Percentiles rank a stretch among this genome's conserved stretches.
phyloP scores from a whole-genome alignment of 2,113 vertebrate genomes.

The Rhabdornis inornatus region DNA sequence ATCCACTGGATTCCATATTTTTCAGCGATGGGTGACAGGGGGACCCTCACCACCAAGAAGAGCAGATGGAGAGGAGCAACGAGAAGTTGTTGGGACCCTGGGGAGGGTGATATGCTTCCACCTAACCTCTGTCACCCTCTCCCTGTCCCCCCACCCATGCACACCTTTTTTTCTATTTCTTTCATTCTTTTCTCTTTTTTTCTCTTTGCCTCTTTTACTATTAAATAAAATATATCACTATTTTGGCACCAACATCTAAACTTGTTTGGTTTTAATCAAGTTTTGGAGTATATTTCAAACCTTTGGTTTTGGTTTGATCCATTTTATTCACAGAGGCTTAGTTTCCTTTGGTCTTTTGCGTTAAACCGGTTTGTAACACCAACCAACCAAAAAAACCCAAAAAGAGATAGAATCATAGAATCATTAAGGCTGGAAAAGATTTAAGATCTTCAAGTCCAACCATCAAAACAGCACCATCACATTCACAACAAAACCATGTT shows the following conservation, averaged over 20 bases:
- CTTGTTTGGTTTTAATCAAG: neutral
- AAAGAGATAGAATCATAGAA: neutral
- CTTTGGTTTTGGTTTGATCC: neutral
- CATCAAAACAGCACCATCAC: neutral
- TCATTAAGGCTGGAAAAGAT: neutral
- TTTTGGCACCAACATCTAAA: neutral
- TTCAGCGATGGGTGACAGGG: fast-evolving
- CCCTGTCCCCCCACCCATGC: no score
- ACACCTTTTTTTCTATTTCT: neutral
- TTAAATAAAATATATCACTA: neutral
- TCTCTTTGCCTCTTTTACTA: neutral
- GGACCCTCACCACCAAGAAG: neutral
- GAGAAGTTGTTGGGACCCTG: neutral
- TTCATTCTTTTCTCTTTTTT: neutral
- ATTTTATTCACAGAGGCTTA: neutral
- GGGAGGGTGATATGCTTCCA: neutral
- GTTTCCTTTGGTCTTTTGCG: neutral
- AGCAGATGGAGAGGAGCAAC: neutral
- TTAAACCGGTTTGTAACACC: neutral
- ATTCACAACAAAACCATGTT: neutral
- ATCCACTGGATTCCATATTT: neutral
- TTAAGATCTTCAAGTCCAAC: neutral
- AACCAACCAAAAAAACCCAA: neutral
- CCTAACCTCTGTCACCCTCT: neutral
- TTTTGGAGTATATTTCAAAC: neutral